phyloP scores from a whole-genome alignment of 2,113 vertebrate genomes.

The Lycaon pictus region DNA sequence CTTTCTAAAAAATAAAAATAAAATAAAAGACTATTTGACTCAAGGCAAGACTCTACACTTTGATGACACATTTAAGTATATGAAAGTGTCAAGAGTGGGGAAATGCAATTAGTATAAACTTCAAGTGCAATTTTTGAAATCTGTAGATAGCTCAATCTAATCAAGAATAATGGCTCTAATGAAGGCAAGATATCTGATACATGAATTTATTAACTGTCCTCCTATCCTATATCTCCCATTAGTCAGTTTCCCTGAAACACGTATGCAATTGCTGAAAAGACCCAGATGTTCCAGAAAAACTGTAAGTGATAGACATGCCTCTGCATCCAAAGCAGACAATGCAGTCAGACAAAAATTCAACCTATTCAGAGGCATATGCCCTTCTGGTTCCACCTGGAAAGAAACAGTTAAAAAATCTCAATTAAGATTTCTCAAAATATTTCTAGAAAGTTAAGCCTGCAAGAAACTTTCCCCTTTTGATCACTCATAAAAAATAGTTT shows the following conservation, averaged over 20 bases:
- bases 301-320: neutral
- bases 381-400: neutral
- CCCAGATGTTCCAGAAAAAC: slow-evolving; percentile 38
- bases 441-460: neutral
- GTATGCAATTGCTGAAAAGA: slow-evolving; percentile 26
- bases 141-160: neutral
- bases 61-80: slow-evolving; percentile 39
- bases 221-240: neutral
- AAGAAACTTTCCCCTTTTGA: slow-evolving; percentile 14
- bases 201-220: slow-evolving; percentile 15
- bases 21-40: neutral
- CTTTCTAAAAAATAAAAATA: neutral
- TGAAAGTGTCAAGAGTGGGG: neutral
- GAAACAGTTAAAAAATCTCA: neutral
- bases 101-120: slow-evolving; percentile 52
- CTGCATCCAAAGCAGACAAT: neutral
- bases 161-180: slow-evolving; percentile 29
- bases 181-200: neutral
- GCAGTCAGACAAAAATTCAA: slow-evolving; percentile 40
- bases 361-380: neutral
- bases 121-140: slow-evolving; percentile 48
- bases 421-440: slow-evolving; percentile 27
- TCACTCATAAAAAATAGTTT: neutral
- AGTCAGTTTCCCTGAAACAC: slow-evolving; percentile 50
- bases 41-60: neutral